Evolutionary conservation across 2,888 invertebrate species (phyloP), one percentile per base, ranked within the genome.

Genomic region (Lasioglossum villosulum): DNA sequence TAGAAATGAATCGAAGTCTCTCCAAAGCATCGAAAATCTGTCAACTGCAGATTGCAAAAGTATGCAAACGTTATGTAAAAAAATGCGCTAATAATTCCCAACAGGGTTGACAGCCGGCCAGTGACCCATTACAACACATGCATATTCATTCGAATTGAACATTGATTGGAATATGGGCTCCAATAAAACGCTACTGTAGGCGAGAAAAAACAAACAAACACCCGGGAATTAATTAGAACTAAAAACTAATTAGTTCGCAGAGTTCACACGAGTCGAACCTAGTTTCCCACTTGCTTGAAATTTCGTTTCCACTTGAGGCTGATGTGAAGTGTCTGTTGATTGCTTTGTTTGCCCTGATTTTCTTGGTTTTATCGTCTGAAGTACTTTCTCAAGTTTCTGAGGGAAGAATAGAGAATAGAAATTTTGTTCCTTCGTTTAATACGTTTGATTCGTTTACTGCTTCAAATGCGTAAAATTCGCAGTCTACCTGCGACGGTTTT

Each of bases 21-120:
- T 23, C 23, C 23, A 68, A 10, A 34, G 68, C 23, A 68, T 34
- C 8, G 34, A 37, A 37, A 68, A 68, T 68, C 10, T 23, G 37
- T 37, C 23, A 4, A 37, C 34, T 23, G 34, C 12, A 37, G 23
- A 34, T 37, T 23, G 68, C 39, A 23, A 42, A 63, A 59, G 39
- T 59, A 75, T 42, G 59, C 75, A 75, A 75, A 75, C 52, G n/a
- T 19, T 6, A 39, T 39, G 59, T 27, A 75, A 39, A 75, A 75
- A 63, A 39, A 27, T 56, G 37, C 37, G 56, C 52, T 56, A 56
- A 74, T 59, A 68, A 37, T 56, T 42, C 42, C 75, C 30, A 23
- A 19, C 19, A 23, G 34, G 4, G 23, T 23, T 37, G 34, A 68
- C 66, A 23, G 66, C 8, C 66, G 23, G 42, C 59, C 75, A 42